Conservation (phyloP, 1,140 invertebrate genomes). For the Cylas formicarius region DNA sequence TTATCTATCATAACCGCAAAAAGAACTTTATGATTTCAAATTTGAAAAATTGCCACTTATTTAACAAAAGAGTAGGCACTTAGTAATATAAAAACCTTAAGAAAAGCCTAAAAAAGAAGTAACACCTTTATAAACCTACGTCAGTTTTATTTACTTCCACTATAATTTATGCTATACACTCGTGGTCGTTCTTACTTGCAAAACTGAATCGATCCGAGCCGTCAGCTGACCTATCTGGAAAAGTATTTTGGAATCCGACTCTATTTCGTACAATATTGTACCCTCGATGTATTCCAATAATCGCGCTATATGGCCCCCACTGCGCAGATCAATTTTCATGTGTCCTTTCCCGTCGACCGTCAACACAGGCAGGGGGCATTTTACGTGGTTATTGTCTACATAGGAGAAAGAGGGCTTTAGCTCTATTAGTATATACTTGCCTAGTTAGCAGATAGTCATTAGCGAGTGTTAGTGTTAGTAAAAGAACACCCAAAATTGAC, state of each 20-base stretch:
- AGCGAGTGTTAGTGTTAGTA: no score
- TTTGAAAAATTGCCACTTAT: no score
- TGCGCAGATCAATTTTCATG: constrained; percentile 48
- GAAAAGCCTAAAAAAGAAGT: no score
- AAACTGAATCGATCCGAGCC: constrained; percentile 56
- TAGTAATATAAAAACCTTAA: no score
- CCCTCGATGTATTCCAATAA: constrained; percentile 69
- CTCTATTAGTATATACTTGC: no score
- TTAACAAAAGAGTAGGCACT: no score
- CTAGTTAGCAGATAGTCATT: no score
- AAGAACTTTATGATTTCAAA: no score
- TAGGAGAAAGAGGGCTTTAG: no score
- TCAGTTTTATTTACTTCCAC: neutral
- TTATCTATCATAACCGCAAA: no score
- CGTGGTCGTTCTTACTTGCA: constrained; percentile 58
- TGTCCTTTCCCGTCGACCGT: constrained; percentile 57
- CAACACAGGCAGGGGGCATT: constrained; percentile 59
- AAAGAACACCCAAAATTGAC: no score
- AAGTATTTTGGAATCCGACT: constrained; percentile 50
- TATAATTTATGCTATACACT: neutral
- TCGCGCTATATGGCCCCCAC: constrained; percentile 57
- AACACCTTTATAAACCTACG: no score
- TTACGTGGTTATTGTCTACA: constrained; percentile 45
- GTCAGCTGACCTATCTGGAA: constrained; percentile 63
- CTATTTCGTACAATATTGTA: constrained; percentile 53